Base-by-base conservation (phyloP, 2,113 vertebrate species). In the Elephantulus edwardii region DNA sequence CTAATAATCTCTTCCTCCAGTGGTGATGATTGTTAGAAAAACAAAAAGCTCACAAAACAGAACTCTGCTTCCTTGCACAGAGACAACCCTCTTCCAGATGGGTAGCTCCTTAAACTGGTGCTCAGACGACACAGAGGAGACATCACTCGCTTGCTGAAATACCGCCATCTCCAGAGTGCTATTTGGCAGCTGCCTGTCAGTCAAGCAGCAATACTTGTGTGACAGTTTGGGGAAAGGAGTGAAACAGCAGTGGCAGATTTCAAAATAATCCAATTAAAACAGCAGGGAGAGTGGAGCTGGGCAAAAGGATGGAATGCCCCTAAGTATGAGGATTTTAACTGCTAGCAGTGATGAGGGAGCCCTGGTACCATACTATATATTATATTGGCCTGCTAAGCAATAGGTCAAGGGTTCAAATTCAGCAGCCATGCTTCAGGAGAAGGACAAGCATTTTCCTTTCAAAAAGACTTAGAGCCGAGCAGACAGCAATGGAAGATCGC, bases 261-360 rank as follows among this genome's bases (percentile, higher is more conserved):
- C 88, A 95, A 95, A 96, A 96, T 93, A 95, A 96, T 95, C 75
- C 93, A 95, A 94, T 96, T 95, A 94, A 93, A 92, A 93, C 88
- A 90, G 80, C 93, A 91, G 93, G 93, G 79, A 86, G 70, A 91
- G 86, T 12, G 1, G 83, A 88, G 70, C 82, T 77, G 80, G 83
- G 88, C 76, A 86, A 88, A 72, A 70, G 78, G 83, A 22, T 22
- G 56, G 56, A 22, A 5, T 40, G 42, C 60, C 88, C 84, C 1
- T 0, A 70, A 77, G 58, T 38, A 38, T 6, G 86, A 60, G 68
- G 60, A 4, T 50, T 40, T 44, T 44, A 68, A 0, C 50, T 56
- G 75, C 81, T 16, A 81, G 60, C 56, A n/a, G n/a, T n/a, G n/a
- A n/a, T n/a, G n/a, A n/a, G n/a, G n/a, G n/a, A n/a, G n/a, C n/a